phyloP scores from a whole-genome alignment of 2,113 vertebrate genomes.

The Peromyscus maniculatus region DNA sequence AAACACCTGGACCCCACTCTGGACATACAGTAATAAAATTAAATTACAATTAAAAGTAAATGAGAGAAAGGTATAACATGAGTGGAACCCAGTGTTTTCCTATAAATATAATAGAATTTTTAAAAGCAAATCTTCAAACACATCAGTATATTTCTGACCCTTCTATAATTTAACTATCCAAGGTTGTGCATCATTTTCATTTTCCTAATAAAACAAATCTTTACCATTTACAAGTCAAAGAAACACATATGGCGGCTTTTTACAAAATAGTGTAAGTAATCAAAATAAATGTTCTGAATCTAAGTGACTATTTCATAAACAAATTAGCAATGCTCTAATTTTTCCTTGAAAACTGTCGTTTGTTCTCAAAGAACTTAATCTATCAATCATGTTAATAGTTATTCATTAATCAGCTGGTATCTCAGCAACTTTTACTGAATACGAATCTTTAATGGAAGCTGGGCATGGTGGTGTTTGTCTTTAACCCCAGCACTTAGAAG shows the following conservation, averaged over 20 bases:
- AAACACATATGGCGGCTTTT: neutral
- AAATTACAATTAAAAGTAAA: neutral
- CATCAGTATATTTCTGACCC: neutral
- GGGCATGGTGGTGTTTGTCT: neutral
- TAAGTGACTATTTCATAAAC: slow-evolving; percentile 23
- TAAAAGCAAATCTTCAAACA: neutral
- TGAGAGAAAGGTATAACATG: neutral
- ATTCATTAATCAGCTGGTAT: neutral
- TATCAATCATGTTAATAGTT: slow-evolving; percentile 2
- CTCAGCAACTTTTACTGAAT: neutral
- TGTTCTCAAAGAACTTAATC: neutral
- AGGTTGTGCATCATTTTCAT: neutral
- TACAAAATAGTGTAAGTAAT: neutral
- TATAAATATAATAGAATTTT: neutral
- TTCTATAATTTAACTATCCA: neutral
- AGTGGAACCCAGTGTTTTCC: neutral
- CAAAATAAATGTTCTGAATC: neutral
- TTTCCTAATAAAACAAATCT: neutral
- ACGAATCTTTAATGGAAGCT: neutral
- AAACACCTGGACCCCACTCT: neutral
- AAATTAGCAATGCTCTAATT: slow-evolving; percentile 14
- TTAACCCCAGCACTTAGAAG: neutral
- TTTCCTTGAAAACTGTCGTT: slow-evolving; percentile 44
- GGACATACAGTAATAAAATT: neutral
- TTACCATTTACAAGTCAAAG: neutral